Percentiles rank a stretch among this genome's conserved stretches.
phyloP scores from a whole-genome alignment of 2,888 invertebrate species.

The Chrysolina americana region DNA sequence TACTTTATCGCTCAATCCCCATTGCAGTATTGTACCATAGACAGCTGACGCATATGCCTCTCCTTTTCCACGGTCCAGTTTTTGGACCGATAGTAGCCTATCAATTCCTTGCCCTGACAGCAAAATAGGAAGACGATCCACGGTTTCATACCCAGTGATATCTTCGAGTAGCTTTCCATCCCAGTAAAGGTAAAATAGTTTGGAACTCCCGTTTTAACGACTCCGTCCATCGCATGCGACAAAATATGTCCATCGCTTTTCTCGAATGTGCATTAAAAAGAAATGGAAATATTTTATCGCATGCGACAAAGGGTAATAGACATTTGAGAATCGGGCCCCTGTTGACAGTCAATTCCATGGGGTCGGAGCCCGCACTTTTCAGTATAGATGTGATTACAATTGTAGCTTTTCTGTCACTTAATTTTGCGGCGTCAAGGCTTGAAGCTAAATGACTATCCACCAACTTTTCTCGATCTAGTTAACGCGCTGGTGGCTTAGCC shows the following conservation, averaged over 20 bases:
- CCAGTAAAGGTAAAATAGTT: neutral
- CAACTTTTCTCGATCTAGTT: neutral
- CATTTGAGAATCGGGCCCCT: no score
- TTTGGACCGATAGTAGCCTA: neutral
- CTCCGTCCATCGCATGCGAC: neutral
- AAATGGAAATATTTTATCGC: no score
- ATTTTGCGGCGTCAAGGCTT: neutral
- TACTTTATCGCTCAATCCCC: neutral
- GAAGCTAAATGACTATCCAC: neutral
- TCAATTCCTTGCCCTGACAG: no score
- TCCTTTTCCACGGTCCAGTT: neutral
- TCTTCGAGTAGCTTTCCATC: slow-evolving; percentile 1
- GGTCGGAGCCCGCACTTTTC: neutral
- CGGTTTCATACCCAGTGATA: neutral
- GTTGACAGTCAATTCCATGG: no score
- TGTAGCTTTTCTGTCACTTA: neutral
- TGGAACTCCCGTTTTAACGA: neutral
- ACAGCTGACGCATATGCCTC: neutral
- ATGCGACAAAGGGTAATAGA: neutral
- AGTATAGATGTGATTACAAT: slow-evolving; percentile 5
- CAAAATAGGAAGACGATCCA: neutral
- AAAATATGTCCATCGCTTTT: no score
- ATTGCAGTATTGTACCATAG: neutral
- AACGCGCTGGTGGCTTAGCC: no score
- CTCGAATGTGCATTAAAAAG: no score